Conservation (phyloP, 1,140 invertebrate genomes). For the Drosophila teissieri region DNA sequence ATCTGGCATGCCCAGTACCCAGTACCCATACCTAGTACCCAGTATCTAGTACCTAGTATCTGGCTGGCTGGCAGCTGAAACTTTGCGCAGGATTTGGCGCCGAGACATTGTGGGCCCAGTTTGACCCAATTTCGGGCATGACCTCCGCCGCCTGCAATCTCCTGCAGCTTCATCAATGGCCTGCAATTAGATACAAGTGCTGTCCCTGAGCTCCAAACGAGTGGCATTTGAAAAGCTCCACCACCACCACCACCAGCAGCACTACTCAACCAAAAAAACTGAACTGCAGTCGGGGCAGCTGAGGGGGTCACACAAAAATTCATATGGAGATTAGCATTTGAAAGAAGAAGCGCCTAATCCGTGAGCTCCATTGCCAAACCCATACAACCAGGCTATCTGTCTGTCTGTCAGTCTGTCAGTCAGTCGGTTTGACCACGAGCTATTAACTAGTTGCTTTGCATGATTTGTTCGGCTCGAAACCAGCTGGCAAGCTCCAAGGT, state of each 20-base stretch:
- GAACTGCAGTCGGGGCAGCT: slow-evolving; percentile 34
- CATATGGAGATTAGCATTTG: slow-evolving; percentile 29
- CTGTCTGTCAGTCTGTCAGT: background rate
- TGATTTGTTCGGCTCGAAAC: slow-evolving; percentile 62
- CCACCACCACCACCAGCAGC: background rate
- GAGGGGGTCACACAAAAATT: slow-evolving; percentile 31
- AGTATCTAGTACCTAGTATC: slow-evolving; percentile 3
- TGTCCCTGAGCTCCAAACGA: slow-evolving; percentile 20
- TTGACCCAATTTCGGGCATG: slow-evolving; percentile 57
- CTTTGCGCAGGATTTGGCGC: slow-evolving; percentile 54
- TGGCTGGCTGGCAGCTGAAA: slow-evolving; percentile 18
- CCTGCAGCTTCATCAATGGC: slow-evolving; percentile 26
- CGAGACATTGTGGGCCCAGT: slow-evolving; percentile 45
- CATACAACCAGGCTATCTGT: slow-evolving; percentile 1
- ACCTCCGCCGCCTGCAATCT: slow-evolving; percentile 36
- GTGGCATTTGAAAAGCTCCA: slow-evolving; percentile 25
- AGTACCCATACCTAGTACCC: background rate
- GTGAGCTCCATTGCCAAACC: slow-evolving; percentile 39
- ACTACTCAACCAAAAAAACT: background rate
- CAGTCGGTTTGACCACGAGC: slow-evolving; percentile 20
- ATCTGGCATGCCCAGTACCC: background rate
- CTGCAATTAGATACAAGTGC: slow-evolving; percentile 55
- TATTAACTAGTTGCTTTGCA: slow-evolving; percentile 64
- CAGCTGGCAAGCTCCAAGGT: slow-evolving; percentile 65
- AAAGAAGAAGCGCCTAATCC: slow-evolving; percentile 42